Evolutionary conservation across 2,888 invertebrate species (phyloP).

Genomic region (Sphecodes monilicornis): DNA sequence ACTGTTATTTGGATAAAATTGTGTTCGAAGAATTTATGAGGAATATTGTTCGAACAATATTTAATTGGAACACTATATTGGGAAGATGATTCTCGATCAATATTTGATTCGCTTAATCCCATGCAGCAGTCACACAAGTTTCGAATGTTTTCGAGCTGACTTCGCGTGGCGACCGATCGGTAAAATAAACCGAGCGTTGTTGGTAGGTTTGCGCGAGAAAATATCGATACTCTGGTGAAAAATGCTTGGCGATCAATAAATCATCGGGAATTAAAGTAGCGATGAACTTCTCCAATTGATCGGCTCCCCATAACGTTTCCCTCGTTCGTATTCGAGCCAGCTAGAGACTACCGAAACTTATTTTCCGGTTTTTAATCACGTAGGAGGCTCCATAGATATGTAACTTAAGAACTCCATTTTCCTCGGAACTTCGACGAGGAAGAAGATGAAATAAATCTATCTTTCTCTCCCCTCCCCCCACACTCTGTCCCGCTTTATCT

Average conservation of each 20-base stretch:
- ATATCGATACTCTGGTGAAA: constrained; percentile 31
- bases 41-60: too few relatives aligned
- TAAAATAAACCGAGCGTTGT: constrained; percentile 10
- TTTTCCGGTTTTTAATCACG: constrained; percentile 60
- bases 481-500: background rate
- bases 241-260: constrained; percentile 37
- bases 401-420: constrained; percentile 51
- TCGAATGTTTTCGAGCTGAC: background rate
- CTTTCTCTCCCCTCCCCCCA: background rate
- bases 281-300: constrained; percentile 45
- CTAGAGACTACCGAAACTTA: constrained; percentile 41
- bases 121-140: background rate
- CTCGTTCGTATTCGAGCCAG: constrained; percentile 36
- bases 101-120: background rate
- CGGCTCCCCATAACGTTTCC: constrained; percentile 22
- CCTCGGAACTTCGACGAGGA: constrained; percentile 12
- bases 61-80: background rate
- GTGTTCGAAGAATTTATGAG: too few relatives aligned
- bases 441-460: constrained; percentile 48
- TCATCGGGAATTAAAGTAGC: constrained; percentile 38
- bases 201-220: constrained; percentile 37
- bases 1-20: too few relatives aligned
- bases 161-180: background rate
- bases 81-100: background rate
- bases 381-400: constrained; percentile 39